phyloP scores from a whole-genome alignment of 2,797 vertebrate genomes.

The Phoeniculus purpureus region DNA sequence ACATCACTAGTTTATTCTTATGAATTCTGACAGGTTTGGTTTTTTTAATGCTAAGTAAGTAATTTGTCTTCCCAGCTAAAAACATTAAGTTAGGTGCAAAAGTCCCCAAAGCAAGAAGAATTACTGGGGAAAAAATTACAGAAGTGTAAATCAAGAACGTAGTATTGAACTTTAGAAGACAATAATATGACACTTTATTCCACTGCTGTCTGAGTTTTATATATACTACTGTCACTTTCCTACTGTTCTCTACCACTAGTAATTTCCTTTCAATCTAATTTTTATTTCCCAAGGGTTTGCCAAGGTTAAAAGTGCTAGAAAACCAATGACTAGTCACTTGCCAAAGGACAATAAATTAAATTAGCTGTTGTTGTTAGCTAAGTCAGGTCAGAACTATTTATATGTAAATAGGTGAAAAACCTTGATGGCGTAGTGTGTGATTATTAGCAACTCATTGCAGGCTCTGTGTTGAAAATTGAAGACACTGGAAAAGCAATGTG shows the following conservation, averaged over 20 bases:
- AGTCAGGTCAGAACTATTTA: slow-evolving; percentile 78
- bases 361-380: slow-evolving; percentile 76
- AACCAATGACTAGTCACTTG: slow-evolving; percentile 79
- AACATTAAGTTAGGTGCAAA: slow-evolving; percentile 37
- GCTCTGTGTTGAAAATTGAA: slow-evolving; percentile 56
- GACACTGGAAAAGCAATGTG: slow-evolving; percentile 18
- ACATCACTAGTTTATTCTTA: not conserved
- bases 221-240: slow-evolving; percentile 84
- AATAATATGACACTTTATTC: slow-evolving; percentile 80
- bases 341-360: slow-evolving; percentile 82
- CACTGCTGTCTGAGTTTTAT: slow-evolving; percentile 77
- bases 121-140: slow-evolving; percentile 53
- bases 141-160: slow-evolving; percentile 77
- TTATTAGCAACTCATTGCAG: slow-evolving; percentile 71
- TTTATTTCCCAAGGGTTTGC: slow-evolving; percentile 83
- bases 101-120: slow-evolving; percentile 53
- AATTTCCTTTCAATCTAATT: slow-evolving; percentile 85
- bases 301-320: slow-evolving; percentile 82
- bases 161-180: slow-evolving; percentile 78
- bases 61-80: slow-evolving; percentile 51
- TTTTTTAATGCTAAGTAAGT: slow-evolving; percentile 43
- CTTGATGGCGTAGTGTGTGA: slow-evolving; percentile 60
- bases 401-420: slow-evolving; percentile 79
- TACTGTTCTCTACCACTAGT: slow-evolving; percentile 78
- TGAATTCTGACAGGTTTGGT: not conserved